phyloP scores from a whole-genome alignment of 1,140 invertebrate species.

The Propsilocerus akamusi region DNA sequence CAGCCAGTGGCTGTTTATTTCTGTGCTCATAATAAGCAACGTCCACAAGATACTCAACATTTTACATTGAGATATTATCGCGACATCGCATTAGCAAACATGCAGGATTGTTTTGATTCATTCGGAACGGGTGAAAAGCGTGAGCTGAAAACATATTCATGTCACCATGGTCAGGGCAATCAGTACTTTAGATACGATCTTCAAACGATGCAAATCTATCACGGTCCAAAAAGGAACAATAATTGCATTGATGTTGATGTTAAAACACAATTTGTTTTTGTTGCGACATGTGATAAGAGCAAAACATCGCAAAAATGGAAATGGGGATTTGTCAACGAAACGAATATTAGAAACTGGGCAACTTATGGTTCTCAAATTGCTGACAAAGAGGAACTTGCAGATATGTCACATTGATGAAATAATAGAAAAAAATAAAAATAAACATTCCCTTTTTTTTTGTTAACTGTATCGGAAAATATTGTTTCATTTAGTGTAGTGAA shows the following conservation, averaged over 20 bases:
- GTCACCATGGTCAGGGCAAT: constrained; percentile 74
- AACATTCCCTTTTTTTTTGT: too few species aligned
- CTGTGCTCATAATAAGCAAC: background rate
- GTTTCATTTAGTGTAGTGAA: too few species aligned
- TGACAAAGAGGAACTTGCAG: background rate
- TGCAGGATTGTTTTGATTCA: background rate
- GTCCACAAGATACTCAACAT: background rate
- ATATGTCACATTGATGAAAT: too few species aligned
- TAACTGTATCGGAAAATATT: too few species aligned
- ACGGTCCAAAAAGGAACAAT: constrained; percentile 8
- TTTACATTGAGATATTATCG: background rate
- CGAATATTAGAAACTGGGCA: background rate
- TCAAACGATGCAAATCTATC: constrained; percentile 20
- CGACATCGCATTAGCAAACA: background rate
- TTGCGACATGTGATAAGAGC: constrained; percentile 10
- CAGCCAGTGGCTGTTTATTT: background rate
- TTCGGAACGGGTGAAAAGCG: background rate
- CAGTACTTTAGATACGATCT: constrained; percentile 78
- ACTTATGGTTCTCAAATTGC: background rate
- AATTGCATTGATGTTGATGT: constrained; percentile 13
- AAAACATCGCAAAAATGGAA: constrained; percentile 14
- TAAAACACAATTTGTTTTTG: background rate
- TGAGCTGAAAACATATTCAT: constrained; percentile 32
- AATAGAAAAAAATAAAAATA: too few species aligned
- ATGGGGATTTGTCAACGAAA: constrained; percentile 15